These are phyloP conservation scores for Natrix natrix DNA, from an alignment of 2,797 vertebrate genomes.

Conservation along the genomic window DNA sequence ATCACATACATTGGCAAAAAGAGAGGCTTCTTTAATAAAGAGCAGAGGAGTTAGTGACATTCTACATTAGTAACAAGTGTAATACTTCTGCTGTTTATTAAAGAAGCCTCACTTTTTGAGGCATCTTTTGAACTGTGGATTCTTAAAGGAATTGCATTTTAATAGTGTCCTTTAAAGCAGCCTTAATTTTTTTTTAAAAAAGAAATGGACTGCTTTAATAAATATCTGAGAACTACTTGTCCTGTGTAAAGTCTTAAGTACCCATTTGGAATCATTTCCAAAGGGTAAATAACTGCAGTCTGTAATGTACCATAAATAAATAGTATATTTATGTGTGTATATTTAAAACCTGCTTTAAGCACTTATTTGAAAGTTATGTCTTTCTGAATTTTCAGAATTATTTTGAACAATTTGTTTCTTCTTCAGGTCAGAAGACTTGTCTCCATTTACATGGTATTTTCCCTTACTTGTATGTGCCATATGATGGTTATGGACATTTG, in stretches of 20 bases:
- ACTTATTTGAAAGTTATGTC: not conserved
- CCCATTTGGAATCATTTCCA: not conserved
- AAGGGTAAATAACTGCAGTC: not conserved
- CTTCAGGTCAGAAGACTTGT: slow-evolving; percentile 94
- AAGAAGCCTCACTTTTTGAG: not conserved
- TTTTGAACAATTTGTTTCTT: not conserved
- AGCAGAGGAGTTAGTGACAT: not conserved
- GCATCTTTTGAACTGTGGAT: not conserved
- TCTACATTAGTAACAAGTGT: not conserved
- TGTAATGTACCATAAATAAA: not conserved
- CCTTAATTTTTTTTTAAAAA: not conserved
- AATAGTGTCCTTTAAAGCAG: not conserved
- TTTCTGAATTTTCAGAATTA: not conserved
- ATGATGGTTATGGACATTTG: slow-evolving; percentile 84
- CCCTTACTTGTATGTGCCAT: slow-evolving; percentile 94
- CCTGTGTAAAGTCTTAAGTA: not conserved
- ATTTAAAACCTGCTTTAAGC: slow-evolving; percentile 47
- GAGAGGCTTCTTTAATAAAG: too few species aligned
- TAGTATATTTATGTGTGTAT: not conserved
- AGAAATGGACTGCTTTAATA: not conserved
- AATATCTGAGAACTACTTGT: not conserved
- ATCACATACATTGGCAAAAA: not conserved
- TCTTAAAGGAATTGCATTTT: not conserved
- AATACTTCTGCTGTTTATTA: not conserved
- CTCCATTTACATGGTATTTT: slow-evolving; percentile 94